Conservation (phyloP, 2,888 invertebrate species). For the Drosophila helvetica region DNA sequence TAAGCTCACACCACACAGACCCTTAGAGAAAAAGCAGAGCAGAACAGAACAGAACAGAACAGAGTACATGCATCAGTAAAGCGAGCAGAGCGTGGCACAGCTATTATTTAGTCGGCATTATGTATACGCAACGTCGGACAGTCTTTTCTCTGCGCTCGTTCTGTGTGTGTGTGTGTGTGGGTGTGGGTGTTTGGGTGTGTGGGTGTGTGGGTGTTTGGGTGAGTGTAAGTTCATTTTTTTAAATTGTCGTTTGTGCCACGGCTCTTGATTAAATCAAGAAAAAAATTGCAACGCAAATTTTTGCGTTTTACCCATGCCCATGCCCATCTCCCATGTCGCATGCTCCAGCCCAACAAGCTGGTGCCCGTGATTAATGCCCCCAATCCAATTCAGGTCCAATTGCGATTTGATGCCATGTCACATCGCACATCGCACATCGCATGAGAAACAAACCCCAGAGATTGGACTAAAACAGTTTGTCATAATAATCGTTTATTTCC, state of each 20-base stretch:
- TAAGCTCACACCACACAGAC: conserved; percentile 63
- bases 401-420: neutral
- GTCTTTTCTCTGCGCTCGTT: neutral
- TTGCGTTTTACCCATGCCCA: conserved; percentile 54
- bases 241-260: conserved; percentile 60
- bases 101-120: conserved; percentile 46
- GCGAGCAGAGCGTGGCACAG: neutral
- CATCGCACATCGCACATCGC: conserved; percentile 1
- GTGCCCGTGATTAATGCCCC: conserved; percentile 46
- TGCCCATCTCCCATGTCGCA: conserved; percentile 6
- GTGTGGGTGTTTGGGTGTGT: conserved; percentile 3
- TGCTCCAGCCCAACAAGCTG: conserved; percentile 20
- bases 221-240: conserved; percentile 39
- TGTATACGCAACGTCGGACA: conserved; percentile 69
- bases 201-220: conserved; percentile 5
- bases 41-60: conserved; percentile 1
- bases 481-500: conserved; percentile 57
- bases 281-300: conserved; percentile 67
- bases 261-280: conserved; percentile 76
- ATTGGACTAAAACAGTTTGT: conserved; percentile 49
- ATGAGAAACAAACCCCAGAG: conserved; percentile 11
- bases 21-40: neutral
- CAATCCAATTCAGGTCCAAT: conserved; percentile 12
- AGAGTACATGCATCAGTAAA: neutral
- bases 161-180: neutral